Percentiles rank a stretch among this genome's conserved stretches.
Evolutionary conservation across 2,888 invertebrate species (phyloP).

Genomic region (Cataglyphis albicans): DNA sequence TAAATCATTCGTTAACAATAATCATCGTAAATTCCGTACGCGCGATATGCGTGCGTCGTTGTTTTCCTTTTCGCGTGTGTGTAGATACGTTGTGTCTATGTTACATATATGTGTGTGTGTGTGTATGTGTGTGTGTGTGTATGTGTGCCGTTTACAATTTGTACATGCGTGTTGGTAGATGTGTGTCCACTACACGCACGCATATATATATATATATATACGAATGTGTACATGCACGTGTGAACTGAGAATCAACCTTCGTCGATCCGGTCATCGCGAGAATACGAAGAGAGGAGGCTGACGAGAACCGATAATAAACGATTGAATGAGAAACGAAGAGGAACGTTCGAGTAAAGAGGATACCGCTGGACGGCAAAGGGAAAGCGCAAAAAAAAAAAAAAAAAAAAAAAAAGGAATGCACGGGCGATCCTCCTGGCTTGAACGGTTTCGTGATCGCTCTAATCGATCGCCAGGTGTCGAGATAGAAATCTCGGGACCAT

Average conservation of each 20-base stretch:
- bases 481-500: not conserved
- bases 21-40: conserved; percentile 66
- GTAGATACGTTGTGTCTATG: not conserved
- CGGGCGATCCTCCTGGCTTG: conserved; percentile 18
- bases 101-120: not conserved
- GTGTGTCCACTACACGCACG: not conserved
- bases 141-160: not conserved
- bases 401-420: not conserved
- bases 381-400: conserved; percentile 25
- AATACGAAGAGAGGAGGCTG: conserved; percentile 15
- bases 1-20: conserved; percentile 68
- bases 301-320: conserved; percentile 18
- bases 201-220: no score
- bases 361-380: not conserved
- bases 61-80: conserved; percentile 35
- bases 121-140: not conserved
- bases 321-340: conserved; percentile 33
- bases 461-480: conserved; percentile 30
- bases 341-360: conserved; percentile 10
- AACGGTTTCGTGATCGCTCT: conserved; percentile 11
- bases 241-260: conserved; percentile 11
- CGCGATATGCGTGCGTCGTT: conserved; percentile 66
- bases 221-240: not conserved
- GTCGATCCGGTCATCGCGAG: conserved; percentile 5
- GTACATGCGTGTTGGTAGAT: not conserved